Evolutionary conservation across 2,113 vertebrate species (phyloP).

Genomic region (Mormyrus iriodes): DNA sequence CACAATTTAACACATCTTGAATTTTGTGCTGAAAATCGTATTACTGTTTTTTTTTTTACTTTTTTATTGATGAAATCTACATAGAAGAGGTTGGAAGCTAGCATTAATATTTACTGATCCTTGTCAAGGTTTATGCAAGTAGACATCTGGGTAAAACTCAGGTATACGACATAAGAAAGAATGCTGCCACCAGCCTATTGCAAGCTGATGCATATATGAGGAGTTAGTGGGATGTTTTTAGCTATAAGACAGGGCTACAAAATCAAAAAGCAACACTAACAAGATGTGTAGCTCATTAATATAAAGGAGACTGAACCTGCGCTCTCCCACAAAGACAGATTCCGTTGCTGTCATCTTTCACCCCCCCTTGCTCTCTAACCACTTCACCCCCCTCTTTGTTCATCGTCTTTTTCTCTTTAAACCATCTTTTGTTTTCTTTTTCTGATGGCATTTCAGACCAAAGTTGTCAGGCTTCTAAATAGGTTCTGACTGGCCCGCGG

Average conservation of each 20-base stretch:
- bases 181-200: not conserved
- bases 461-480: conserved; percentile 80
- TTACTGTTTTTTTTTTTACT: not conserved
- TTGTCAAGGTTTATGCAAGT: not conserved
- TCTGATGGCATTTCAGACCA: conserved; percentile 76
- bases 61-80: not conserved
- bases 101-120: not conserved
- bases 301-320: conserved; percentile 35
- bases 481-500: conserved; percentile 90
- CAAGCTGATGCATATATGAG: not conserved
- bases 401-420: conserved; percentile 52
- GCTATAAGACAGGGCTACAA: not conserved
- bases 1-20: not conserved
- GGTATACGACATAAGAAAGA: not conserved
- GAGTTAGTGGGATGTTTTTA: not conserved
- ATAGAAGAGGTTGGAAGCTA: not conserved
- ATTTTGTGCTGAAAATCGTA: not conserved
- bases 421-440: conserved; percentile 70
- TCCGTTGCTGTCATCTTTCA: conserved; percentile 44
- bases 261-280: not conserved
- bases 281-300: conserved; percentile 23
- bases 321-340: conserved; percentile 59
- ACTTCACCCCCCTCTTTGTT: not conserved
- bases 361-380: conserved; percentile 11
- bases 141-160: not conserved